phyloP scores from a whole-genome alignment of 2,113 vertebrate genomes.

The Malurus melanocephalus region DNA sequence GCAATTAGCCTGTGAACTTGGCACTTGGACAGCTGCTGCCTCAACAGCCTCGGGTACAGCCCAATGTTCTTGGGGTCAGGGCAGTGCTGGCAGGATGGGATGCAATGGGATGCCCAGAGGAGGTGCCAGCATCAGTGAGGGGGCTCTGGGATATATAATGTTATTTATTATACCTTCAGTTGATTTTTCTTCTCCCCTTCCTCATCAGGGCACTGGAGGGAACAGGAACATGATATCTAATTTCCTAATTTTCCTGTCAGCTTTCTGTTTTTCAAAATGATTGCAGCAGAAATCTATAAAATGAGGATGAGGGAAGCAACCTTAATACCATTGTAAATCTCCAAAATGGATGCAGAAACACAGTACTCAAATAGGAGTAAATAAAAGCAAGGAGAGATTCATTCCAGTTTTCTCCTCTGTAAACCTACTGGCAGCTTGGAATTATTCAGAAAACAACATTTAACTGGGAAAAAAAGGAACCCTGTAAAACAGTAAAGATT shows the following conservation, averaged over 20 bases:
- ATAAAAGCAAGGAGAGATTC: conserved; percentile 53
- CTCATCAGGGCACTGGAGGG: not conserved
- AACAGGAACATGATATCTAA: conserved; percentile 31
- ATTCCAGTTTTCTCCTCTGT: conserved; percentile 46
- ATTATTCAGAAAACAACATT: conserved; percentile 59
- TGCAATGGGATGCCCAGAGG: not conserved
- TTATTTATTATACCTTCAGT: not conserved
- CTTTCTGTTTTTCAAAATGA: conserved; percentile 55
- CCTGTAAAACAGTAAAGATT: conserved; percentile 53
- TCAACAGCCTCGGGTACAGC: not conserved
- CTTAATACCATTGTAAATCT: conserved; percentile 63
- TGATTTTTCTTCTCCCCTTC: conserved; percentile 6
- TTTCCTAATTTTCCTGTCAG: conserved; percentile 61
- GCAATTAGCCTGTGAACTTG: conserved; percentile 16
- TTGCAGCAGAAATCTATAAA: conserved; percentile 54
- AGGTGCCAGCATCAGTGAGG: not conserved
- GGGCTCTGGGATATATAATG: accelerated
- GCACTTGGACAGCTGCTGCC: not conserved
- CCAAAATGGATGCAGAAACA: conserved; percentile 57
- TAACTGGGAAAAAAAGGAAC: conserved; percentile 43
- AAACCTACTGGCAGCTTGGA: conserved; percentile 39
- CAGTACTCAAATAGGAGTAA: conserved; percentile 53
- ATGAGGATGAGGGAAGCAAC: conserved; percentile 51
- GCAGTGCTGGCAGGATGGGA: accelerated
- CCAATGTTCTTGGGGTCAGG: accelerated